phyloP scores from a whole-genome alignment of 2,888 invertebrate species.

The Eremobia ochroleuca region DNA sequence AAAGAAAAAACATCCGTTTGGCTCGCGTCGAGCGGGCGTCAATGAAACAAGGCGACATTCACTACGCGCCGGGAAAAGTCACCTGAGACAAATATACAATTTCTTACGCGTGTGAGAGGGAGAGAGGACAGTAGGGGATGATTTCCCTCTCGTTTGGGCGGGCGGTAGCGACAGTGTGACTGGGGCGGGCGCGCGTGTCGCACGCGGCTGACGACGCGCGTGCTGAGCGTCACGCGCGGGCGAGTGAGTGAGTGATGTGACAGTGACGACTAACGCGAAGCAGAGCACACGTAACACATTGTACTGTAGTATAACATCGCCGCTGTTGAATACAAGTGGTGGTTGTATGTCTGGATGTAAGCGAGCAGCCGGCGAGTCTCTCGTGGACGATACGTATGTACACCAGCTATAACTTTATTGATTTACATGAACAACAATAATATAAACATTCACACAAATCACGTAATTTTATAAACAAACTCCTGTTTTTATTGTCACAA shows the following conservation, averaged over 20 bases:
- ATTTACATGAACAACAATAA: slow-evolving; percentile 29
- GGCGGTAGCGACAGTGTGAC: slow-evolving; percentile 78
- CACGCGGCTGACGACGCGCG: slow-evolving; percentile 58
- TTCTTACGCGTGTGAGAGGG: slow-evolving; percentile 68
- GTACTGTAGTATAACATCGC: neutral
- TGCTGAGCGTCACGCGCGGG: slow-evolving; percentile 39
- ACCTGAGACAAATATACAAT: slow-evolving; percentile 70
- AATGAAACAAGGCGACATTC: slow-evolving; percentile 86
- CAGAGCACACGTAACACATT: neutral
- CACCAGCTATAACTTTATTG: slow-evolving; percentile 21
- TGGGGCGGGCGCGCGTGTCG: slow-evolving; percentile 74
- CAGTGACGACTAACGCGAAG: slow-evolving; percentile 19
- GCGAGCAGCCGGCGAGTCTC: slow-evolving; percentile 6
- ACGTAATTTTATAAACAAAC: neutral
- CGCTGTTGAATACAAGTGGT: neutral
- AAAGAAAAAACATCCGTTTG: slow-evolving; percentile 72
- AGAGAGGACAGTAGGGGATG: slow-evolving; percentile 75
- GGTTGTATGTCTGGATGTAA: slow-evolving; percentile 22
- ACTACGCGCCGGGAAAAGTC: slow-evolving; percentile 77
- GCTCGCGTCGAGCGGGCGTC: slow-evolving; percentile 78
- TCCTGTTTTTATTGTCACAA: neutral
- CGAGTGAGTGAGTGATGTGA: slow-evolving; percentile 51
- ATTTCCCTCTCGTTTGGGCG: slow-evolving; percentile 88
- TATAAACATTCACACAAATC: slow-evolving; percentile 27
- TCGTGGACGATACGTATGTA: slow-evolving; percentile 24